Conservation (phyloP, 2,888 invertebrate species). For the Spicauda simplicius region DNA sequence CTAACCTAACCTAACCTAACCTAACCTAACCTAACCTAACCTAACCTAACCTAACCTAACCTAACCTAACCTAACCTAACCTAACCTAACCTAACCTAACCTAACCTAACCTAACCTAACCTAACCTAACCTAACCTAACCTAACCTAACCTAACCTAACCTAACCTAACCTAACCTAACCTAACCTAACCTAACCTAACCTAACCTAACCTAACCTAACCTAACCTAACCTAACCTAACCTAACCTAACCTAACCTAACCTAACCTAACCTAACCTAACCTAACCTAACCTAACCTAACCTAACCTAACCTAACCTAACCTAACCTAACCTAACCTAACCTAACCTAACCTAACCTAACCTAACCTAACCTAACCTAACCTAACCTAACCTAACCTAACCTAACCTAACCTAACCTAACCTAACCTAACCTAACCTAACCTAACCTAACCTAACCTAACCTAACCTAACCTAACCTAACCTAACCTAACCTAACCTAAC, state of each 20-base stretch:
- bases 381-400: constrained; percentile 15
- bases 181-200: too few relatives aligned
- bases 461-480: constrained; percentile 15
- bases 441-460: constrained; percentile 15
- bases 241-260: constrained; percentile 36
- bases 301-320: constrained; percentile 42
- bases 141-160: too few relatives aligned
- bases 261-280: constrained; percentile 41
- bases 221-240: too few relatives aligned
- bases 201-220: too few relatives aligned
- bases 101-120: too few relatives aligned
- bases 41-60: too few relatives aligned
- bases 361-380: constrained; percentile 24
- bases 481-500: constrained; percentile 15
- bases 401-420: constrained; percentile 15
- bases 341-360: constrained; percentile 44
- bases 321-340: constrained; percentile 45
- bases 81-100: too few relatives aligned
- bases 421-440: constrained; percentile 15
- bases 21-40: too few relatives aligned
- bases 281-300: constrained; percentile 42
- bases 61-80: too few relatives aligned
- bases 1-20: constrained; percentile 35
- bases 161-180: too few relatives aligned
- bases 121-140: too few relatives aligned